Evolutionary conservation across 2,113 vertebrate genomes (phyloP), one percentile per base, ranked within the genome.

Genomic region (Axis porcinus): DNA sequence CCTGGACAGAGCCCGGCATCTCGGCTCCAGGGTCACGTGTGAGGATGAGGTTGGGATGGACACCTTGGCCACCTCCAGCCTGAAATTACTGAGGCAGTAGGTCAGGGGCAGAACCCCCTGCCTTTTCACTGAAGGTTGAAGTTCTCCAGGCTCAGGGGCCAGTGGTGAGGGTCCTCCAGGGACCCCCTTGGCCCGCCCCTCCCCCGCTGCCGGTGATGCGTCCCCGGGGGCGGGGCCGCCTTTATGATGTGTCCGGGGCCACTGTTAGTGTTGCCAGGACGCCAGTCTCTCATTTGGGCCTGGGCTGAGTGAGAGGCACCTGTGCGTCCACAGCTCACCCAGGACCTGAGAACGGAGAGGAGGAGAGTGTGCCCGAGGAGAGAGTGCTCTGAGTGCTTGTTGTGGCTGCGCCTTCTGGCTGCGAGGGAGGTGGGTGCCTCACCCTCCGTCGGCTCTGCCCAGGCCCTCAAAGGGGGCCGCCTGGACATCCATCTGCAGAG

Each of bases 41-140:
- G 64, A n/a, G 1, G 19, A 60, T 21, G 47, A 27, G 16, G 54
- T 19, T 7, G 43, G 54, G 25, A 14, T 3, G 28, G 36, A 45
- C 0, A 10, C 10, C 43, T 50, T 1, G 2, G 76, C n/a, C 43
- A 0, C 13, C 14, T 23, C 15, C 1, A 0, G 47, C 13, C 1
- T 0, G 8, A 50, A 43, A 33, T 23, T 23, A 16, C 47, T 15
- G 36, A 57, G 50, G 17, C n/a, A 3, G 12, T 19, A 14, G 76
- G 47, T 30, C 52, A 40, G 81, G 60, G 50, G 19, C 58, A 1
- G 47, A 45, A 16, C 28, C 8, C 25, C 2, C 3, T 7, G 0
- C 45, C 30, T 58, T 33, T 45, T 43, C 70, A 3, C 47, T 1
- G 4, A 25, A 13, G 50, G 33, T 21, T 36, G 81, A 2, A 2